phyloP scores from a whole-genome alignment of 1,140 invertebrate genomes.

The Halesus radiatus region DNA sequence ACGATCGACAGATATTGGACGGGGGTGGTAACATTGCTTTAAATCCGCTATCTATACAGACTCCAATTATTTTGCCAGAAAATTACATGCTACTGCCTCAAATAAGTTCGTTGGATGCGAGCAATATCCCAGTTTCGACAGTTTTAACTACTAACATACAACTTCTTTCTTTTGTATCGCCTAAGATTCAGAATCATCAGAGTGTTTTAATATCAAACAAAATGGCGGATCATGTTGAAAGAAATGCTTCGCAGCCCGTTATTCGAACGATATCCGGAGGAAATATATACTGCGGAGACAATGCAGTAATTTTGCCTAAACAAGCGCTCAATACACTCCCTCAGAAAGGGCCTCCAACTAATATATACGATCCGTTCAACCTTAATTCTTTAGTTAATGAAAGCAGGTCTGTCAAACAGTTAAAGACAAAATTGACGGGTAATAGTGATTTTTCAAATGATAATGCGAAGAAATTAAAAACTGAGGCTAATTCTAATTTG shows the following conservation, averaged over 20 bases:
- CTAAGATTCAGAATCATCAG: background rate
- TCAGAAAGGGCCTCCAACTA: background rate
- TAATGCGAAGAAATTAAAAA: background rate
- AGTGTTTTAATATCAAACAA: conserved; percentile 3
- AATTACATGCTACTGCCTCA: conserved; percentile 44
- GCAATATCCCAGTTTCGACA: background rate
- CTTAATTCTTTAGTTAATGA: background rate
- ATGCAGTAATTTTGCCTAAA: conserved; percentile 3
- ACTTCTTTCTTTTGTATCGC: conserved; percentile 11
- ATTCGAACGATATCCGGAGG: conserved; percentile 12
- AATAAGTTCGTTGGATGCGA: background rate
- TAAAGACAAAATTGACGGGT: background rate
- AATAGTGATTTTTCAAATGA: background rate
- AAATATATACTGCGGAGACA: conserved; percentile 19
- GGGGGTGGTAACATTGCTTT: background rate
- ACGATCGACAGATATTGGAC: background rate
- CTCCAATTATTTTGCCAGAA: conserved; percentile 27
- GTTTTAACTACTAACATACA: conserved; percentile 27
- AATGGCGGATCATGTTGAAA: background rate
- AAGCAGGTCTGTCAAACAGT: background rate
- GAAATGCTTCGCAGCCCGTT: background rate
- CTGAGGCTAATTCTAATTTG: background rate
- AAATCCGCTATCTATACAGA: conserved; percentile 29
- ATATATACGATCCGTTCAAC: background rate
- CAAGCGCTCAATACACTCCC: background rate